phyloP scores from a whole-genome alignment of 1,140 invertebrate genomes.

The Lasioglossum baleicum region DNA sequence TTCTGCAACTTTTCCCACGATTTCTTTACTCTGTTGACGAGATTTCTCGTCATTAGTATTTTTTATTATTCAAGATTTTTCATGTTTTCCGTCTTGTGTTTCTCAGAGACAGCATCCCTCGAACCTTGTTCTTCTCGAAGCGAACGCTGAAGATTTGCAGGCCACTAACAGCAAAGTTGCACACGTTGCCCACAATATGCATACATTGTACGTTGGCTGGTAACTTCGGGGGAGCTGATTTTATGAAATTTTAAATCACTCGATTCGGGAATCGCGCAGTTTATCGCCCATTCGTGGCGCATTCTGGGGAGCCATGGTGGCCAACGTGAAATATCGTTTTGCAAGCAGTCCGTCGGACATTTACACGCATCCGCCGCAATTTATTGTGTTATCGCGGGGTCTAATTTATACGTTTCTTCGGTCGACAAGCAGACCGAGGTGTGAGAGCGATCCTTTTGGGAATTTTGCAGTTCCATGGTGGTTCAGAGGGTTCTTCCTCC shows the following conservation, averaged over 20 bases:
- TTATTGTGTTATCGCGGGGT: constrained; percentile 71
- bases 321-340: constrained; percentile 61
- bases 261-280: constrained; percentile 59
- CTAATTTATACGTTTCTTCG: constrained; percentile 65
- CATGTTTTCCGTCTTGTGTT: no score
- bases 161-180: not conserved
- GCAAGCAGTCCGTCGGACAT: constrained; percentile 49
- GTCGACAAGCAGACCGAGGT: not conserved
- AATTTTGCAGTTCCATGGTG: not conserved
- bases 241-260: constrained; percentile 70
- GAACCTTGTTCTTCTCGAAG: no score
- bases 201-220: constrained; percentile 45
- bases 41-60: no score
- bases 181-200: not conserved
- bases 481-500: no score
- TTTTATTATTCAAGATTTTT: no score
- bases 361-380: constrained; percentile 68
- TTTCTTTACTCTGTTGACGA: constrained; percentile 54
- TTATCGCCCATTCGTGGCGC: constrained; percentile 63
- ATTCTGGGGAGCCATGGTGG: not conserved
- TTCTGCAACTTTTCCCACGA: constrained; percentile 60
- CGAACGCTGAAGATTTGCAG: not conserved
- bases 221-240: constrained; percentile 25
- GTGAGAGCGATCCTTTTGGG: no score
- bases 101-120: no score